A percentile compares a stretch with the other conserved stretches of the same genome.
Evolutionary conservation across 2,888 invertebrate genomes (phyloP).

Genomic region (Laothoe populi): DNA sequence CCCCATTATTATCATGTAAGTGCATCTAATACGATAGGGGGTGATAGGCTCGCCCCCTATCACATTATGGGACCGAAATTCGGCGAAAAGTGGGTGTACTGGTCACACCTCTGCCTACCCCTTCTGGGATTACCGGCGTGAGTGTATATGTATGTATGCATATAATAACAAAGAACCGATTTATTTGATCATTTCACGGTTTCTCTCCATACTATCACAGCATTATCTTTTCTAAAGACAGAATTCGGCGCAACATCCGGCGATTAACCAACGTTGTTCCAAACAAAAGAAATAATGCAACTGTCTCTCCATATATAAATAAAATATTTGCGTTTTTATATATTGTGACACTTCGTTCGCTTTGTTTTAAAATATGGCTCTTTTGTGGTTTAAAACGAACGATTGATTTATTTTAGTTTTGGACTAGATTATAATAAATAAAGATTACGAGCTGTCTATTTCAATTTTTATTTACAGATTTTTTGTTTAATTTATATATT

Average conservation of each 20-base stretch:
- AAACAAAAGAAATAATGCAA: conserved; percentile 19
- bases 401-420: neutral
- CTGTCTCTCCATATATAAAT: conserved; percentile 24
- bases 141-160: too few relatives aligned
- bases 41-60: too few relatives aligned
- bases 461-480: too few relatives aligned
- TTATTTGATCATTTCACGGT: neutral
- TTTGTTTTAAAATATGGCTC: conserved; percentile 13
- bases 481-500: too few relatives aligned
- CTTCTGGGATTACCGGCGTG: too few relatives aligned
- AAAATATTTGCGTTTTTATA: conserved; percentile 7
- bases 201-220: neutral
- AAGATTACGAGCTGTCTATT: too few relatives aligned
- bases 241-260: conserved; percentile 65
- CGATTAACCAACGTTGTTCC: conserved; percentile 45
- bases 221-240: conserved; percentile 47
- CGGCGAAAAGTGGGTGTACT: too few relatives aligned
- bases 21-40: too few relatives aligned
- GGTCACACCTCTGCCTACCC: too few relatives aligned
- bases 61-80: too few relatives aligned
- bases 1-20: too few relatives aligned
- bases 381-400: neutral
- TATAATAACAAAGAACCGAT: too few relatives aligned
- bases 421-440: neutral
- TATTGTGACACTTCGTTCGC: neutral